These are phyloP conservation scores for Sipha flava DNA, from an alignment of 1,140 invertebrate genomes.

Conservation along the genomic window DNA sequence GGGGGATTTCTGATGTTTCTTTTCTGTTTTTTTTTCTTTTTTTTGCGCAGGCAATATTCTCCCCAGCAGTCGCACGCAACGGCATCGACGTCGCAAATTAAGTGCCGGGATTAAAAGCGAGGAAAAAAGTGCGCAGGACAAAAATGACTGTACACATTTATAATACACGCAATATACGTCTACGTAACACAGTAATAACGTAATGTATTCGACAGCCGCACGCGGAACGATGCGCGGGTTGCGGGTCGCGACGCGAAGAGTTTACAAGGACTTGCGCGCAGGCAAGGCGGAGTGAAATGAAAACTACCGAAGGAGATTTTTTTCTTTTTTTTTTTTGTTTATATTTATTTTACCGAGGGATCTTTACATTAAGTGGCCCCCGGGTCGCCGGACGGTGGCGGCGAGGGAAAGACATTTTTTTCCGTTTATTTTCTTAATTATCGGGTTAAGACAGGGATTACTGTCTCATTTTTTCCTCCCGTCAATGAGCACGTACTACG, in stretches of 20 bases:
- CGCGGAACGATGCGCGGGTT: too few relatives aligned
- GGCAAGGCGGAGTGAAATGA: not conserved
- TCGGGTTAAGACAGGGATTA: conserved; percentile 29
- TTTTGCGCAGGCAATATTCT: not conserved
- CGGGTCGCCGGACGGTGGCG: not conserved
- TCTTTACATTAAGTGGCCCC: not conserved
- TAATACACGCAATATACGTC: too few relatives aligned
- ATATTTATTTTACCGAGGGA: not conserved
- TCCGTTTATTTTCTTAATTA: conserved; percentile 31
- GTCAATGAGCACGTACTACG: conserved; percentile 24
- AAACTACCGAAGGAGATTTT: not conserved
- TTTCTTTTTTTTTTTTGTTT: not conserved
- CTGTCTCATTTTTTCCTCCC: conserved; percentile 18
- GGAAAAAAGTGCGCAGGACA: not conserved
- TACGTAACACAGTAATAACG: too few relatives aligned
- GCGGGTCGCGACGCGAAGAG: too few relatives aligned
- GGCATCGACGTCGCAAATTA: conserved; percentile 23
- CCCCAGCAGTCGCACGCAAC: not conserved
- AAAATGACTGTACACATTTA: not conserved
- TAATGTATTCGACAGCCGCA: too few relatives aligned
- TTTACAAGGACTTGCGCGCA: too few relatives aligned
- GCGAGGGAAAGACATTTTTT: not conserved
- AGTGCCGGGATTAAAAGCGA: conserved; percentile 18
- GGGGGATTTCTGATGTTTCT: not conserved
- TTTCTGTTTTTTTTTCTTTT: not conserved